Base-by-base conservation (phyloP, 2,797 vertebrate genomes). In the Phoeniculus purpureus region DNA sequence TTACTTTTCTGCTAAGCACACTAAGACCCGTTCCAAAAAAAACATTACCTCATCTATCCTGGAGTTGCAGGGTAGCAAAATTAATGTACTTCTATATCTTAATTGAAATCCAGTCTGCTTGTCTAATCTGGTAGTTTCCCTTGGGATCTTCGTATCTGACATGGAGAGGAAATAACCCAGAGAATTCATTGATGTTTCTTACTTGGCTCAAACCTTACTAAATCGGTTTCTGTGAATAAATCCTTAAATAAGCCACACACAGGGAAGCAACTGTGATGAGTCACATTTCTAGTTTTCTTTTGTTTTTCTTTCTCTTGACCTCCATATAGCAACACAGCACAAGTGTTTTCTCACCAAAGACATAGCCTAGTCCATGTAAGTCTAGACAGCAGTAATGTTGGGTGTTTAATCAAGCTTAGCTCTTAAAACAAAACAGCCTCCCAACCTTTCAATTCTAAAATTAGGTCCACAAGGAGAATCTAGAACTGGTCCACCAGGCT, bases 381-480 rank as follows among this genome's bases (percentile, higher is more conserved):
- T 90, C 96, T 84, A 92, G 85, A 92, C 91, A 73, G n/a, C 96
- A 77, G 90, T 92, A 95, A 87, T 94, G 70, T 86, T 95, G 96
- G 86, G 73, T 92, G 64, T 83, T 96, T 86, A 96, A 92, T 95
- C 94, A 93, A 96, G 79, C 48, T 37, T 67, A 40, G 7, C 26
- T 92, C 7, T 43, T 85, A 75, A 77, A 43, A 93, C 94, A 90
- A 97, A 97, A 97, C 97, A 94, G 86, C 95, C 18, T 40, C 15
- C 37, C 13, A 90, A 91, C 75, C 32, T 97, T 93, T 96, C 64
- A 66, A 90, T 64, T 91, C 87, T 61, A 87, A 95, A 91, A 93
- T 65, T 95, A 99, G 99, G 99, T 96, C 98, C 98, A 62, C 97
- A 96, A 96, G 99, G 99, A 91, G 98, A 99, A 84, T 99, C 98